Percentiles rank a stretch among this genome's conserved stretches.
phyloP scores from a whole-genome alignment of 2,113 vertebrate genomes.

The Eretmochelys imbricata region DNA sequence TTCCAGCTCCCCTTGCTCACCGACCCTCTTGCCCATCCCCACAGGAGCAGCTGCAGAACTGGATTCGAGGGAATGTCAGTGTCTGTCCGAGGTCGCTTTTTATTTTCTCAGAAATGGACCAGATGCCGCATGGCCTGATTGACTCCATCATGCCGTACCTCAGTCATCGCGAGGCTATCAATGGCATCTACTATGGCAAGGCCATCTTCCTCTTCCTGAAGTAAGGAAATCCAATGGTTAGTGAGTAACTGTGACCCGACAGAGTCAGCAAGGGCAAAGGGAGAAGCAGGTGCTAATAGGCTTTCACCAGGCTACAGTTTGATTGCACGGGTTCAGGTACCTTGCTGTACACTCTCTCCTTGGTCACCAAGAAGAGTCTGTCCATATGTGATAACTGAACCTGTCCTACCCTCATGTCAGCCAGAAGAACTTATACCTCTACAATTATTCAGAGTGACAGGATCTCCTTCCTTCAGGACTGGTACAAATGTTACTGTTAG shows the following conservation, averaged over 20 bases:
- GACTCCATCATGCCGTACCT: conserved; percentile 45
- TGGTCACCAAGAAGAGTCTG: too few relatives aligned
- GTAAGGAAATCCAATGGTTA: not conserved
- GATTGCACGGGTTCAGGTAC: not conserved
- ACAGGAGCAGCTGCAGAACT: conserved; percentile 39
- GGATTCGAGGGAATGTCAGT: conserved; percentile 47
- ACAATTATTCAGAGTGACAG: not conserved
- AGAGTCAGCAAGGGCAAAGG: not conserved
- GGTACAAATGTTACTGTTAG: not conserved
- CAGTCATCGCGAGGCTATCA: not conserved
- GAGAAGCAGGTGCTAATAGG: not conserved
- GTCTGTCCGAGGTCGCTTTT: conserved; percentile 41
- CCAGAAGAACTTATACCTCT: not conserved
- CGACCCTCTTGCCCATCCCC: not conserved
- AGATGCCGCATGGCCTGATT: conserved; percentile 48
- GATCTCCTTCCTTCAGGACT: not conserved
- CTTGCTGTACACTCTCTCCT: not conserved
- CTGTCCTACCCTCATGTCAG: not conserved
- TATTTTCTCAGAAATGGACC: conserved; percentile 59
- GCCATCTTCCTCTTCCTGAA: conserved; percentile 51
- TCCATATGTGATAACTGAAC: not conserved
- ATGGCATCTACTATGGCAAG: conserved; percentile 25
- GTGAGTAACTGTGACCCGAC: not conserved
- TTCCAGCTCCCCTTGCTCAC: not conserved
- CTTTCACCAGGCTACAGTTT: not conserved